Evolutionary conservation across 1,140 invertebrate genomes (phyloP).

Genomic region (Lepidurus arcticus): DNA sequence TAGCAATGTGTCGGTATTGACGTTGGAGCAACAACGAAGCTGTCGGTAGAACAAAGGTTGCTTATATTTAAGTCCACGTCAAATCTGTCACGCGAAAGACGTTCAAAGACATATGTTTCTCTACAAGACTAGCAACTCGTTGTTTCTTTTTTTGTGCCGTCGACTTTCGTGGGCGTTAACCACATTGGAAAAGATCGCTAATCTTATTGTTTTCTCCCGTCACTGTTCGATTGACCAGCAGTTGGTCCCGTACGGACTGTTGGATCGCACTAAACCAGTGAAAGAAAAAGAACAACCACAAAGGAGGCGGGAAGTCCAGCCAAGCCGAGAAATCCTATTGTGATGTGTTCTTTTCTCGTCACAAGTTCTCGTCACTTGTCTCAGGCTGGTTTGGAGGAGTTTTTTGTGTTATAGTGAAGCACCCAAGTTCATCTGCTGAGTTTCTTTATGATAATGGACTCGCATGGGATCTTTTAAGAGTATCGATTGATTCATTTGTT

Average conservation of each 20-base stretch:
- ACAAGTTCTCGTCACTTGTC: neutral
- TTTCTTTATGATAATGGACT: neutral
- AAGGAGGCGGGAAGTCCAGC: neutral
- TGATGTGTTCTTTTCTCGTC: neutral
- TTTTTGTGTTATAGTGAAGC: neutral
- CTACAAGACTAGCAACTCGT: neutral
- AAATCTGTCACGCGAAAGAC: neutral
- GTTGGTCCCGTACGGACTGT: neutral
- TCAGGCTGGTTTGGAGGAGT: neutral
- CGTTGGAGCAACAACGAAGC: neutral
- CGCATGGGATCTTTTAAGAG: neutral
- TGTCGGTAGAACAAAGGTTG: neutral
- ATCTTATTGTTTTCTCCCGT: neutral
- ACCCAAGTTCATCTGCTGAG: neutral
- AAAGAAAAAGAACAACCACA: too few species aligned
- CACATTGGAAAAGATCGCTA: slow-evolving; percentile 8
- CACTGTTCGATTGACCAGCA: neutral
- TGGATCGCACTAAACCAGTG: too few species aligned
- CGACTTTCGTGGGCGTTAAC: neutral
- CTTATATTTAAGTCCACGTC: neutral
- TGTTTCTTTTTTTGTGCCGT: neutral
- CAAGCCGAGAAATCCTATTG: neutral
- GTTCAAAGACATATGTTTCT: slow-evolving; percentile 6
- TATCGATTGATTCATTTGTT: slow-evolving; percentile 6
- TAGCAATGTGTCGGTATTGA: neutral